Conservation (phyloP, 2,888 invertebrate species). For the Leucoptera coffeella region DNA sequence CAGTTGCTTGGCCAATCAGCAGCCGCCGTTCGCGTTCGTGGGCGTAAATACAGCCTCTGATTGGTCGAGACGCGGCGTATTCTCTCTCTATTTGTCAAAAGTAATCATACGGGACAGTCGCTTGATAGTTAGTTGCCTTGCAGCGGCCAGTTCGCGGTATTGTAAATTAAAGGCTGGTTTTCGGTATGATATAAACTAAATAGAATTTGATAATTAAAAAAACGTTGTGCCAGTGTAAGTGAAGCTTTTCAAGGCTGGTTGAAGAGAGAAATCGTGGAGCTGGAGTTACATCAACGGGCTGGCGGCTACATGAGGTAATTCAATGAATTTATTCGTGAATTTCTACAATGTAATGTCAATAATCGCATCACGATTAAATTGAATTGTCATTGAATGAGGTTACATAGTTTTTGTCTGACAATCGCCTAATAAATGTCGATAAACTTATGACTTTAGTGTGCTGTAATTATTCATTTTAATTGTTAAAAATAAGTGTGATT, state of each 20-base stretch:
- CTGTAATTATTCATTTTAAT: too few species aligned
- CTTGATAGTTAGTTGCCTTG: slow-evolving; percentile 52
- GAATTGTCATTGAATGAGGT: slow-evolving; percentile 22
- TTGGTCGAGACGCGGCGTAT: slow-evolving; percentile 32
- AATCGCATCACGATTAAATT: too few species aligned
- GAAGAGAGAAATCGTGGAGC: slow-evolving; percentile 65
- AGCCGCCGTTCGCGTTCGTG: slow-evolving; percentile 30
- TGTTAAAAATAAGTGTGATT: too few species aligned
- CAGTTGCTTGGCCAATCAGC: slow-evolving; percentile 46
- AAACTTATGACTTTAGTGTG: too few species aligned
- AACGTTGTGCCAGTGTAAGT: too few species aligned
- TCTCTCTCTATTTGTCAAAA: slow-evolving; percentile 49
- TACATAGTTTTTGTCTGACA: slow-evolving; percentile 4
- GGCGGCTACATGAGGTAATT: slow-evolving; percentile 72
- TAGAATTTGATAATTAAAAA: too few species aligned
- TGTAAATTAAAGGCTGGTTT: slow-evolving; percentile 20
- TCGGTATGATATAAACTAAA: too few species aligned
- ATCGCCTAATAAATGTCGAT: too few species aligned
- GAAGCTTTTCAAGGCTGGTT: slow-evolving; percentile 11
- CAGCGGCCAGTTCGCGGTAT: slow-evolving; percentile 32
- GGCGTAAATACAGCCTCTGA: slow-evolving; percentile 31
- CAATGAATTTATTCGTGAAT: too few species aligned
- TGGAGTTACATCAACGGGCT: slow-evolving; percentile 71
- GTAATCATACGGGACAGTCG: too few species aligned
- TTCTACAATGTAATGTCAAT: too few species aligned